Evolutionary conservation across 2,888 invertebrate genomes (phyloP).

Genomic region (Vesta saturnalis): DNA sequence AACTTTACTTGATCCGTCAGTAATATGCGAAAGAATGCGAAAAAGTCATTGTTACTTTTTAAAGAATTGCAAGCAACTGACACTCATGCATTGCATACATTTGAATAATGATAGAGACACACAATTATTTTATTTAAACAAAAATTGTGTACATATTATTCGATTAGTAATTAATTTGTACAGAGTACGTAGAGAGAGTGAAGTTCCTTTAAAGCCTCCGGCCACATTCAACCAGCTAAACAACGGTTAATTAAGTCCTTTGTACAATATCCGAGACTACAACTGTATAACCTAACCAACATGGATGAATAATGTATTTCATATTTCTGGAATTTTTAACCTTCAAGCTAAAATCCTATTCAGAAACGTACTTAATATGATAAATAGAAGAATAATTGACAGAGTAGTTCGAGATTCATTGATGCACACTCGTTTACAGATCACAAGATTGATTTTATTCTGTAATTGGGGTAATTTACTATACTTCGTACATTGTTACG

Average conservation of each 20-base stretch:
- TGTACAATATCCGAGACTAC: background rate
- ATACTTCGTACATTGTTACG: background rate
- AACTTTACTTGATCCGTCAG: conserved; percentile 7
- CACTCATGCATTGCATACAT: background rate
- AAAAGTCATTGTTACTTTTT: conserved; percentile 15
- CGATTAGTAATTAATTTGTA: background rate
- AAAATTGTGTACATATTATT: background rate
- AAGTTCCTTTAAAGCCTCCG: conserved; percentile 39
- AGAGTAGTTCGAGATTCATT: conserved; percentile 39
- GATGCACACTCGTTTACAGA: conserved; percentile 29
- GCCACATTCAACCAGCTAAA: conserved; percentile 36
- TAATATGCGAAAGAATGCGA: conserved; percentile 20
- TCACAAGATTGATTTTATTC: background rate
- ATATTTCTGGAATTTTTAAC: conserved; percentile 49
- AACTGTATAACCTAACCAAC: conserved; percentile 20
- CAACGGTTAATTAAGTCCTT: conserved; percentile 9
- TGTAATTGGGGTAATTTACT: background rate
- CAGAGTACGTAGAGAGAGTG: background rate
- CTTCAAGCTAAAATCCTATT: conserved; percentile 43
- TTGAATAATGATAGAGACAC: conserved; percentile 4
- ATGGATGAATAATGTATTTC: conserved; percentile 50
- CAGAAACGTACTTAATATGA: conserved; percentile 50
- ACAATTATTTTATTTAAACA: conserved; percentile 3
- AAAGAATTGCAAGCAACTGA: conserved; percentile 3
- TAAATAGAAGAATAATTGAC: conserved; percentile 54